These are phyloP conservation scores for Vespertilio murinus DNA, from an alignment of 2,797 vertebrate genomes.

Conservation along the genomic window DNA sequence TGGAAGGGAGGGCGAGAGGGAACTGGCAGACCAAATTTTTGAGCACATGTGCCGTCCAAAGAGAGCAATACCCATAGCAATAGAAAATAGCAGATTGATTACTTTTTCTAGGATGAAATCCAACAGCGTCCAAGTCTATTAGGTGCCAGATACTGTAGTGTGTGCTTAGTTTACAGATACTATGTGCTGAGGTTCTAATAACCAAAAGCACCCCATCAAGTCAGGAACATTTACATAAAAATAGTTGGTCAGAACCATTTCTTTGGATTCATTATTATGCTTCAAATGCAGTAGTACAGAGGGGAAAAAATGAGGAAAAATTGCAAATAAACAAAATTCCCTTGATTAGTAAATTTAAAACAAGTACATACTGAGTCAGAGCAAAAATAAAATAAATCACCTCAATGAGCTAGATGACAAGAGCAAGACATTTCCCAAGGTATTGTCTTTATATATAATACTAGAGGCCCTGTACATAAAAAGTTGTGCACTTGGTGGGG, in stretches of 20 bases:
- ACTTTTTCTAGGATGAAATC: neutral
- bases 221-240: neutral
- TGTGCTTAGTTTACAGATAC: neutral
- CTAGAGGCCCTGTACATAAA: too few relatives aligned
- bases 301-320: neutral
- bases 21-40: neutral
- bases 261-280: neutral
- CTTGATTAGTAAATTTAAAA: neutral
- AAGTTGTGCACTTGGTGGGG: too few relatives aligned
- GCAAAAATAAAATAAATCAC: neutral
- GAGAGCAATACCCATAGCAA: neutral
- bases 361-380: neutral
- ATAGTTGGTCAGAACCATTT: neutral
- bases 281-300: neutral
- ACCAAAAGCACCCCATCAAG: neutral
- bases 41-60: neutral
- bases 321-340: slow-evolving; percentile 21
- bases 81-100: neutral
- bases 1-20: neutral
- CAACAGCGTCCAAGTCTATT: neutral
- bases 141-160: neutral
- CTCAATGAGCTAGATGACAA: neutral
- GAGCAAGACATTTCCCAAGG: neutral
- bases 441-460: neutral
- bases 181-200: neutral